Base-by-base conservation (phyloP, 1,140 invertebrate species). In the Leptinotarsa undecemlineata region DNA sequence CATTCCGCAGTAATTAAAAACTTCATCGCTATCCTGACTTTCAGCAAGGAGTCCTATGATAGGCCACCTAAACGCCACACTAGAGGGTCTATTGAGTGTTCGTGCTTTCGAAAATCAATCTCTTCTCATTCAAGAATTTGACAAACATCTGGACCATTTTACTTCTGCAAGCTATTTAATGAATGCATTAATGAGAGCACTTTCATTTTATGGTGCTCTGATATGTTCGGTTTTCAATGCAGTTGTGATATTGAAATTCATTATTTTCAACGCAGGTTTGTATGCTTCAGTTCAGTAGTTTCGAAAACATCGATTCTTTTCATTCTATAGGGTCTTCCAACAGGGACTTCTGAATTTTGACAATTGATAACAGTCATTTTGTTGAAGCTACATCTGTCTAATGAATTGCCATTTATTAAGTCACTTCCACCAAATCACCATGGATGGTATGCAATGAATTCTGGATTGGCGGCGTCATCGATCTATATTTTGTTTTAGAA, bases 71-170 rank as follows among this genome's bases (percentile, higher is more conserved):
- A 95, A 92, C 83, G 91, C 95, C 26, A 93, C 95, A 0, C 86
- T 98, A 1, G 93, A 95, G 84, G 96, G 96, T 6, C 86, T 98
- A 42, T 89, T 93, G 1, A 97, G 96, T 0, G 96, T 98, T 70
- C 87, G 96, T 73, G 95, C 96, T 0, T 96, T 94, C 78, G 87
- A 89, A 47, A 91, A 92, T 1, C 89, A 96, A 84, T 87, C 91
- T 77, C 90, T 92, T 72, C 88, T 97, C 5, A 92, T 92, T 78
- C 85, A 90, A 47, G 92, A 95, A 85, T 95, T 95, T 79, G 93
- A 95, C 80, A 90, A 89, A 75, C 90, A 92, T 82, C 92, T 96
- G 89, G 90, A 92, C 81, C 76, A 91, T 21, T 91, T 92, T 79
- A 91, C 90, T 70, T 89, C 90, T 17, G 89, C 90, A 23, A 21